Conservation (phyloP, 1,140 invertebrate species). For the Mactra quadrangularis region DNA sequence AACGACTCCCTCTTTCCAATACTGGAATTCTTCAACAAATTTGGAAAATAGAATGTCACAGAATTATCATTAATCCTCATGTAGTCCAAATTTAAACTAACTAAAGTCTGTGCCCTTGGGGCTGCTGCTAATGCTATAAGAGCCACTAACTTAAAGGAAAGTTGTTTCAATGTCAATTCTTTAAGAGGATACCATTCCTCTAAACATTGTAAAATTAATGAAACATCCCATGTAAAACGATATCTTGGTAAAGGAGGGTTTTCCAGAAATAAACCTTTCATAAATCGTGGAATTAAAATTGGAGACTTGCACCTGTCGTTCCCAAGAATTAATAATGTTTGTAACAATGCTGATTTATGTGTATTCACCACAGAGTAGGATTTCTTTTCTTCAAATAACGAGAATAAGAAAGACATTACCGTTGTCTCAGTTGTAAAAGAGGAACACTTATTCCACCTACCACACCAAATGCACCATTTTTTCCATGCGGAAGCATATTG, state of each 20-base stretch:
- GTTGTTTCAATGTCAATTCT: no score
- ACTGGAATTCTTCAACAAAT: conserved; percentile 20
- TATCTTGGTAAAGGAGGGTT: no score
- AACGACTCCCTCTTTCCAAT: background rate
- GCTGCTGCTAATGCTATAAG: no score
- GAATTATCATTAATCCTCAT: background rate
- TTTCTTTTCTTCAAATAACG: background rate
- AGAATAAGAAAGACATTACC: no score
- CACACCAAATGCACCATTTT: no score
- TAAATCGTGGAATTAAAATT: background rate
- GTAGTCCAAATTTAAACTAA: no score
- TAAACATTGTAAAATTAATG: no score
- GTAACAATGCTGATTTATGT: conserved; percentile 31
- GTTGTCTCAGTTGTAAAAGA: background rate
- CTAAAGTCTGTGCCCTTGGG: no score
- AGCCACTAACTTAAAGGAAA: no score
- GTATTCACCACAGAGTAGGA: conserved; percentile 28
- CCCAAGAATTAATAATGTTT: conserved; percentile 8
- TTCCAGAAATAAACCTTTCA: background rate
- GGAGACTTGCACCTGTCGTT: background rate
- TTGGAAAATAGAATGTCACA: conserved; percentile 29
- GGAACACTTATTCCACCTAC: background rate
- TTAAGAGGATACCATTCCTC: no score
- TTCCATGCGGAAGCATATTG: conserved; percentile 27
- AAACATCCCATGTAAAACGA: no score